phyloP scores from a whole-genome alignment of 2,113 vertebrate genomes.

The Cyprinodon variegatus region DNA sequence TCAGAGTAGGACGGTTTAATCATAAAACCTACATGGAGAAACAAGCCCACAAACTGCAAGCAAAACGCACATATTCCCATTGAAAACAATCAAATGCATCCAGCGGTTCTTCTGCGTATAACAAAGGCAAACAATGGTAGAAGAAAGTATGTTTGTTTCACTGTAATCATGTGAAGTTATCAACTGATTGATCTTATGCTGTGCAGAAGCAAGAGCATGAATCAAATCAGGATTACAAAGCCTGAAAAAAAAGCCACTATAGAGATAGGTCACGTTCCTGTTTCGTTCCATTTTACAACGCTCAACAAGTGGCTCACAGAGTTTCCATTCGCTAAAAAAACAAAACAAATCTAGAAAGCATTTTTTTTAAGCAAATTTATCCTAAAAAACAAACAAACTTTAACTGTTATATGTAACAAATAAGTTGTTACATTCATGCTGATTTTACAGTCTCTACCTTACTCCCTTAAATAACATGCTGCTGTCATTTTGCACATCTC shows the following conservation, averaged over 20 bases:
- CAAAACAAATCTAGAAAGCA: no score
- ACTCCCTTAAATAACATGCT: no score
- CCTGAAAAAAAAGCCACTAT: conserved; percentile 13
- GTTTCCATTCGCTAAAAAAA: no score
- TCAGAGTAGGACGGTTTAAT: conserved; percentile 54
- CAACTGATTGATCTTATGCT: neutral
- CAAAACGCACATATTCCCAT: conserved; percentile 56
- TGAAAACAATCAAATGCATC: conserved; percentile 42
- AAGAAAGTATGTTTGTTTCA: neutral
- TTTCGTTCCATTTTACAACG: neutral
- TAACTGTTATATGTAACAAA: no score
- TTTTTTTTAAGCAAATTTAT: no score
- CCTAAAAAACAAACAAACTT: no score
- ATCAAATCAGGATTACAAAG: conserved; percentile 17
- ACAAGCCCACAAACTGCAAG: conserved; percentile 50
- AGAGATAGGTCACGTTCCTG: conserved; percentile 31
- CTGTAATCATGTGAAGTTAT: conserved; percentile 30
- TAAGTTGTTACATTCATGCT: no score
- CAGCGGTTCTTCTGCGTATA: conserved; percentile 37
- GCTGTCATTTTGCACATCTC: no score
- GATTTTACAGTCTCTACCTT: no score
- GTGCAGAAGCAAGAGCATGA: neutral
- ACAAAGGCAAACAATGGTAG: conserved; percentile 28
- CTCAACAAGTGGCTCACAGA: conserved; percentile 45
- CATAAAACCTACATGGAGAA: conserved; percentile 47